Evolutionary conservation across 1,140 invertebrate species (phyloP).

Genomic region (Drosophila varians): DNA sequence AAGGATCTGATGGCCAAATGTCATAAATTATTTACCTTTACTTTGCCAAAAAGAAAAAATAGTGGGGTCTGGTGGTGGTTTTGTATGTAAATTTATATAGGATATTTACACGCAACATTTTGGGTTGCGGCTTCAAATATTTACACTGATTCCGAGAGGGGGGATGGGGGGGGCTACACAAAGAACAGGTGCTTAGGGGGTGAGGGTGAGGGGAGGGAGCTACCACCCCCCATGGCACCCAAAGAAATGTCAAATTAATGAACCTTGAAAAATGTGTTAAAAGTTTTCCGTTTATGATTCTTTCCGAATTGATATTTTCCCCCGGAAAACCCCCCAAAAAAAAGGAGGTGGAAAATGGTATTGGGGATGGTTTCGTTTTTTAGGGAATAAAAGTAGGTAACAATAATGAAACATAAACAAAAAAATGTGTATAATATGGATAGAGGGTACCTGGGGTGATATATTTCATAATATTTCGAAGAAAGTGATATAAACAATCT

Average conservation of each 20-base stretch:
- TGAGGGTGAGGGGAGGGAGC: no score
- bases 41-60: background rate
- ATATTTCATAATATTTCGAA: background rate
- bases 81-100: slow-evolving; percentile 68
- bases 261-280: slow-evolving; percentile 82
- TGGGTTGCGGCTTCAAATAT: slow-evolving; percentile 75
- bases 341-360: background rate
- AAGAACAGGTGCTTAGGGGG: slow-evolving; percentile 28
- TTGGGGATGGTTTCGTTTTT: background rate
- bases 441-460: background rate
- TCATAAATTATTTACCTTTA: slow-evolving; percentile 66
- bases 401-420: background rate
- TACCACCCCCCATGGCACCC: background rate
- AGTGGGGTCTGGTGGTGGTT: slow-evolving; percentile 6
- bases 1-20: slow-evolving; percentile 68
- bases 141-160: slow-evolving; percentile 65
- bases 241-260: slow-evolving; percentile 64
- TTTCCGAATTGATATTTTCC: slow-evolving; percentile 52
- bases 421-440: background rate
- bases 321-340: background rate
- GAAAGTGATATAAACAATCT: background rate
- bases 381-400: slow-evolving; percentile 21
- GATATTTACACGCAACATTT: slow-evolving; percentile 80
- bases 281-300: slow-evolving; percentile 66
- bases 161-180: background rate